Evolutionary conservation across 1,140 invertebrate genomes (phyloP).

Genomic region (Zaprionus capensis): DNA sequence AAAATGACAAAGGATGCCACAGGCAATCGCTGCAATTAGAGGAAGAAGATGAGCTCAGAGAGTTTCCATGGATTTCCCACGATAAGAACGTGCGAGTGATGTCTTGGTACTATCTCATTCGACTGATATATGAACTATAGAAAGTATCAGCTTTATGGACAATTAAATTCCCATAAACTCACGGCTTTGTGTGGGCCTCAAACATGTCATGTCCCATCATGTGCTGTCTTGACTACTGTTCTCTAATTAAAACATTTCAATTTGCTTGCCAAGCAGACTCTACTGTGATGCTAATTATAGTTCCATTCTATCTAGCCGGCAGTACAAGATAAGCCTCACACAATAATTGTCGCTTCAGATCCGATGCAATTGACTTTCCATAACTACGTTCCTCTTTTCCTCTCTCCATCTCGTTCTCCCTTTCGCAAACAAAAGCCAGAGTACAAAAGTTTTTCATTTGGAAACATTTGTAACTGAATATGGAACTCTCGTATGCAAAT

Average conservation of each 20-base stretch:
- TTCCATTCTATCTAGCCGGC: constrained; percentile 3
- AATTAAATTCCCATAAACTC: constrained; percentile 59
- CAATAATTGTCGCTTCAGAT: constrained; percentile 64
- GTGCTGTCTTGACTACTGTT: neutral
- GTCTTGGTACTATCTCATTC: neutral
- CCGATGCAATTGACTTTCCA: constrained; percentile 36
- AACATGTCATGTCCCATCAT: constrained; percentile 1
- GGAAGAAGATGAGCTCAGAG: constrained; percentile 38
- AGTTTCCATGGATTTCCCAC: constrained; percentile 61
- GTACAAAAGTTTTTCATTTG: constrained; percentile 60
- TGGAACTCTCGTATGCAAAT: constrained; percentile 69
- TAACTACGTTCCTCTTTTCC: neutral
- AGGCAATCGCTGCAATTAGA: constrained; percentile 66
- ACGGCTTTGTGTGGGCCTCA: constrained; percentile 19
- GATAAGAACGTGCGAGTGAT: constrained; percentile 14
- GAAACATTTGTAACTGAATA: constrained; percentile 71
- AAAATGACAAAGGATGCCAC: constrained; percentile 17
- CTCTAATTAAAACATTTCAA: constrained; percentile 48
- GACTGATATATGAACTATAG: neutral
- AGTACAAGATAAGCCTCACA: constrained; percentile 30
- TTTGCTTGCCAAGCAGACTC: constrained; percentile 24
- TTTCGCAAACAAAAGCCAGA: constrained; percentile 34
- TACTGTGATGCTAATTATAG: constrained; percentile 58
- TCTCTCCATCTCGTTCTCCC: neutral
- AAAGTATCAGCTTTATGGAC: constrained; percentile 5